Conservation (phyloP, 92 coral and sea anemone genomes). For the Parazoanthus darwini region DNA sequence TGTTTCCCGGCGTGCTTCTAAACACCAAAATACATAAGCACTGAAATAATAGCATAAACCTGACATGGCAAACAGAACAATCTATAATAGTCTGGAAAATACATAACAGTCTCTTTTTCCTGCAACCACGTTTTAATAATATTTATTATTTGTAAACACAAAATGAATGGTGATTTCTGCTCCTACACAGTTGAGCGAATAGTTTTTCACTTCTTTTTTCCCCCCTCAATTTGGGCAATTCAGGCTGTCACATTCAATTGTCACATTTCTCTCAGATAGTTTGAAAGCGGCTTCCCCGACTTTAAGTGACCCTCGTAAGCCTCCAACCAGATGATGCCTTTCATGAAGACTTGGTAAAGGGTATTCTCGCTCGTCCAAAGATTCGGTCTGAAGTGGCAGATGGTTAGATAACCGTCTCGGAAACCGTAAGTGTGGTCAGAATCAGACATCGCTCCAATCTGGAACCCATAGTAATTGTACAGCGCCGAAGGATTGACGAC, state of each 20-base stretch:
- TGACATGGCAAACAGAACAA: too few relatives aligned
- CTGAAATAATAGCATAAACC: neutral
- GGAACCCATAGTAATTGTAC: constrained; percentile 29
- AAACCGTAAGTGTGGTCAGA: constrained; percentile 53
- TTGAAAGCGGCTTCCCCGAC: constrained; percentile 62
- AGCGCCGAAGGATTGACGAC: constrained; percentile 65
- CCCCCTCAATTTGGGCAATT: neutral
- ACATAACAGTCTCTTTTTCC: too few relatives aligned
- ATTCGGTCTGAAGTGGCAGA: constrained; percentile 69
- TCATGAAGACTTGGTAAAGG: constrained; percentile 76
- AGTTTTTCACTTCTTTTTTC: too few relatives aligned
- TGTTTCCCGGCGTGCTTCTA: neutral
- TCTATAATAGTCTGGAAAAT: too few relatives aligned
- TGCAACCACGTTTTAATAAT: too few relatives aligned
- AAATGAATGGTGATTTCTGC: too few relatives aligned
- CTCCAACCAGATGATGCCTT: constrained; percentile 87
- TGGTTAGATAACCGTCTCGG: constrained; percentile 58
- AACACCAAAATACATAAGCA: too few relatives aligned
- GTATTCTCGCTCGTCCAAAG: constrained; percentile 76
- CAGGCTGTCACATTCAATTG: constrained; percentile 20
- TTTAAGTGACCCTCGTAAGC: constrained; percentile 79
- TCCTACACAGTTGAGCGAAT: too few relatives aligned
- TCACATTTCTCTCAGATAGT: constrained; percentile 64
- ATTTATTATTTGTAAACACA: too few relatives aligned
- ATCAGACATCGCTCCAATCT: constrained; percentile 22